Evolutionary conservation across 2,113 vertebrate genomes (phyloP), one percentile per base, ranked within the genome.

Genomic region (Salvator merianae): DNA sequence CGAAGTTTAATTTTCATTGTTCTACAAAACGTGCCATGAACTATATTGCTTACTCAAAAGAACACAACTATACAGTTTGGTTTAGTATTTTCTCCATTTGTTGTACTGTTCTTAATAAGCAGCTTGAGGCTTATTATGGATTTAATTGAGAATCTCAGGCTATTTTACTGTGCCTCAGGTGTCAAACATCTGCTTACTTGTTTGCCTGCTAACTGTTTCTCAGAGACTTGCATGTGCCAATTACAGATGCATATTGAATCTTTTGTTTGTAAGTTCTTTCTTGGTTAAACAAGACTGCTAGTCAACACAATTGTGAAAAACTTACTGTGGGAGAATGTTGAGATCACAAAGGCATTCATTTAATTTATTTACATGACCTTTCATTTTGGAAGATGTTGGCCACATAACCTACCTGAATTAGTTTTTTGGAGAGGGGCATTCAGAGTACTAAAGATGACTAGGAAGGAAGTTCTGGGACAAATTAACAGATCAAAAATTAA

Each of bases 111-210:
- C n/a, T 26, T 63, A 77, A 70, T 77, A 84, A 77, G 36, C 62
- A 53, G 75, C 53, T 84, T 40, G 30, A 71, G 66, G 75, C 50
- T 84, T 84, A 78, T 10, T 84, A 38, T 43, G 76, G 53, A 47
- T 84, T 62, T 78, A 84, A 84, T 71, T 72, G 75, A 70, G 68
- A 77, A 71, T 26, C 34, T 70, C 75, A 71, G 66, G 30, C 66
- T 36, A 78, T 84, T 84, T 70, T 78, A 72, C 22, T 43, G 68
- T 77, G 83, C 66, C 83, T 78, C 75, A 78, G 66, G 68, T 84
- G 50, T 84, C 75, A 84, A 84, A 78, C 66, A 78, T 84, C 76
- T 84, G 66, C 78, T 78, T 71, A 59, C 36, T 30, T 84, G 22
- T 71, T 84, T 77, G 65, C 16, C 36, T 78, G 50, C 50, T 84